Base-by-base conservation (phyloP, 1,140 invertebrate genomes). In the Centruroides vittatus region DNA sequence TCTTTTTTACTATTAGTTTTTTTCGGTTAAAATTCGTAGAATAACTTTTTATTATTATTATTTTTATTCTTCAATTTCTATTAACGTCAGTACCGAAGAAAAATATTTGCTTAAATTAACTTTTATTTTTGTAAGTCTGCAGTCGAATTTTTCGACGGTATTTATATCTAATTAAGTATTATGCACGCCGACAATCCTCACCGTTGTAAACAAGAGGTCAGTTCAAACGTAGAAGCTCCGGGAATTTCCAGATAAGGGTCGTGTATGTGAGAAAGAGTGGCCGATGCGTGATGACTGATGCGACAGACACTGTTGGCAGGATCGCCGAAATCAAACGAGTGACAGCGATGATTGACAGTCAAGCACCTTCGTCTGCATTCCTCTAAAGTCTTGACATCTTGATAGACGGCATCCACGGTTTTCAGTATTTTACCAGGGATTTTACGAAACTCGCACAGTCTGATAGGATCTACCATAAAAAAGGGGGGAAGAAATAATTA, bases 301-400 rank as follows among this genome's bases (percentile, higher is more conserved):
- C 92, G 81, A 75, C 92, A 94, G 7, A 94, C 89, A 78, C 88
- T 85, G 68, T 93, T 89, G 47, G 89, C 89, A 23, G 90, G 92
- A 69, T 93, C 90, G 23, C 89, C 89, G 71, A 89, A 92, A 74
- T 94, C 91, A 71, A 91, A 95, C 0, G 89, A 92, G 70, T 93
- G 89, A 72, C 91, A 95, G 70, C 85, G 78, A 73, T 81, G 81
- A 7, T 88, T 86, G 9, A 89, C 89, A 69, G 86, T 89, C 35
- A 93, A 77, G 70, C 91, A 94, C 48, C 92, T 79, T 66, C 92
- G 87, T 55, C 88, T 81, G 66, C 78, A 80, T 75, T 90, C 89
- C 61, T 90, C 88, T 56, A 88, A 78, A 4, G 84, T 88, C 62
- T 84, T 84, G 1, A 93, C 85, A 68, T 92, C 88, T 76, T 91